Evolutionary conservation across 2,888 invertebrate genomes (phyloP), one percentile per base, ranked within the genome.

Genomic region (Tetheella fluctuosa): DNA sequence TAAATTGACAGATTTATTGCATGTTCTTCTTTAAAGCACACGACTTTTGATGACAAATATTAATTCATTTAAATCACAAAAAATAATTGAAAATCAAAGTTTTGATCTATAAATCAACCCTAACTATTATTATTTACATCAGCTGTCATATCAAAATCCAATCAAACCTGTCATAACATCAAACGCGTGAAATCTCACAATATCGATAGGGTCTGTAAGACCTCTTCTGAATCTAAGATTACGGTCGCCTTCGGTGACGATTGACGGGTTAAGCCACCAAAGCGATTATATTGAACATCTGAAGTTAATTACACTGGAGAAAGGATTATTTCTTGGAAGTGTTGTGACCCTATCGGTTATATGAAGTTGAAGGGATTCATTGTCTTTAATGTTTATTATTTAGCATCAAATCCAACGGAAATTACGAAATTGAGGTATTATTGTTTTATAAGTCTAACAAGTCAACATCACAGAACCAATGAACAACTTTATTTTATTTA

Each of bases 281-380:
- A 39, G 1, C 39, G 65, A 74, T 78, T 78, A 76, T 76, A 73
- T 71, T 71, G 67, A 74, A 79, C 65, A 69, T 71, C 64, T 79
- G 75, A 74, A 79, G 74, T 79, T 80, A 79, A 81, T 81, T 74
- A 77, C 76, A 70, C 63, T 62, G 64, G 70, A 62, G 68, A 69
- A 67, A 71, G 73, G 63, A 34, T 65, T 59, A 55, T 57, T 60
- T 64, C 70, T 69, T 23, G 4, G 15, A 52, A 52, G 42, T 25
- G 12, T 15, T 23, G 62, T 55, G 48, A 58, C 28, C 52, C 23
- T 25, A 34, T 20, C 28, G 5, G n/a, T 17, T 54, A 15, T 15
- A 20, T 55, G 17, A 17, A 55, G 34, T 34, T 55, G 39, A 28
- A 52, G 8, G 37, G 30, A 34, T 34, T n/a, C 30, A 52, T 20